Percentiles rank a stretch among this genome's conserved stretches.
Evolutionary conservation across 2,888 invertebrate genomes (phyloP).

Genomic region (Mimumesa dahlbomi): DNA sequence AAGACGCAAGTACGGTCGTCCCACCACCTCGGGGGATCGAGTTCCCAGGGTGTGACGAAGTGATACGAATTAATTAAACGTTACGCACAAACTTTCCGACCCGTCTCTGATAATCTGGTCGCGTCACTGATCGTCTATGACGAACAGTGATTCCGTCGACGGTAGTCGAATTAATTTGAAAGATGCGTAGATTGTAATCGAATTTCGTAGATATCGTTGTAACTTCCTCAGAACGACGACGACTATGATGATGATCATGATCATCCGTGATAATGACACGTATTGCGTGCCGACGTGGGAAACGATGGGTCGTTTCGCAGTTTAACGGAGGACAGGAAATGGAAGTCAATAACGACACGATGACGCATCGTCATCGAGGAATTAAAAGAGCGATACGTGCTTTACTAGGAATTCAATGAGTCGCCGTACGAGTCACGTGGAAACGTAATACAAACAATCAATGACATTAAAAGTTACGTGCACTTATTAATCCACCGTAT

Average conservation of each 20-base stretch:
- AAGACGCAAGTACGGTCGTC: too few species aligned
- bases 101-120: constrained; percentile 1
- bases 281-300: constrained; percentile 8
- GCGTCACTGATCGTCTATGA: not conserved
- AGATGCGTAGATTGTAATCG: constrained; percentile 12
- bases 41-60: not conserved
- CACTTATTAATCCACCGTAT: too few species aligned
- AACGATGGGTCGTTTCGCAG: constrained; percentile 1
- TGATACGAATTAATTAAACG: constrained; percentile 31
- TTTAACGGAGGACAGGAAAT: constrained; percentile 1
- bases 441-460: not conserved
- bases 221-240: too few species aligned
- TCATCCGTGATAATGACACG: constrained; percentile 20
- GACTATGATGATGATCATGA: too few species aligned
- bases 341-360: not conserved
- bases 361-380: not conserved
- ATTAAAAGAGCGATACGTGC: constrained; percentile 2
- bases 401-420: not conserved
- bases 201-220: too few species aligned
- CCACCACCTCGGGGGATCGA: not conserved
- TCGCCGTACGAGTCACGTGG: not conserved
- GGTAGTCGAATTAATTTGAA: constrained; percentile 8
- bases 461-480: too few species aligned
- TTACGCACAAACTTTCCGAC: not conserved
- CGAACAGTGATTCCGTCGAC: constrained; percentile 1